Conservation (phyloP, 2,113 vertebrate species). For the Sula dactylatra region DNA sequence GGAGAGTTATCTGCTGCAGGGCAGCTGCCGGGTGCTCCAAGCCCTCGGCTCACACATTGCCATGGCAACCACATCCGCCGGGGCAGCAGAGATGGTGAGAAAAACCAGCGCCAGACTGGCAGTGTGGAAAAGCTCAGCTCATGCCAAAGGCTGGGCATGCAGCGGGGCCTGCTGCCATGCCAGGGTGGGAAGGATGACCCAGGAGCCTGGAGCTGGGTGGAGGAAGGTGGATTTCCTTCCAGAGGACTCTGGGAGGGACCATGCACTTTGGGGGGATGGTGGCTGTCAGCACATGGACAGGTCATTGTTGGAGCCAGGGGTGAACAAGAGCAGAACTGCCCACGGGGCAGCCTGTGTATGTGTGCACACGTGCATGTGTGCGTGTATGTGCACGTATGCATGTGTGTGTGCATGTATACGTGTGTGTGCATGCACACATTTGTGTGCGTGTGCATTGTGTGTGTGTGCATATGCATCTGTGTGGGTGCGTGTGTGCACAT, state of each 20-base stretch:
- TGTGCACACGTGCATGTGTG: not conserved
- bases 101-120: not conserved
- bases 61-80: not conserved
- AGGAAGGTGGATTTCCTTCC: not conserved
- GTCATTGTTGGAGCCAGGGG: not conserved
- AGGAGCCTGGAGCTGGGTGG: too few species aligned
- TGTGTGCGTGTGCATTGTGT: too few species aligned
- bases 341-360: not conserved
- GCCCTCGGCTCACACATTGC: not conserved
- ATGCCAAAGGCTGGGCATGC: accelerated
- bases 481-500: not conserved
- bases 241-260: not conserved
- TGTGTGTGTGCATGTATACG: too few species aligned
- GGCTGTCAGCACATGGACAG: not conserved
- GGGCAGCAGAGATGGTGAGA: not conserved
- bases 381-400: too few species aligned
- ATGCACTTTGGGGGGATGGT: accelerated
- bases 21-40: not conserved
- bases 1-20: not conserved
- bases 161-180: accelerated
- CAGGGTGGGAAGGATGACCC: accelerated
- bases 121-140: accelerated
- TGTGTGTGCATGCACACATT: too few species aligned
- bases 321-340: not conserved
- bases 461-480: not conserved